Conservation (phyloP, 1,140 invertebrate genomes). For the Cecropterus lyciades region DNA sequence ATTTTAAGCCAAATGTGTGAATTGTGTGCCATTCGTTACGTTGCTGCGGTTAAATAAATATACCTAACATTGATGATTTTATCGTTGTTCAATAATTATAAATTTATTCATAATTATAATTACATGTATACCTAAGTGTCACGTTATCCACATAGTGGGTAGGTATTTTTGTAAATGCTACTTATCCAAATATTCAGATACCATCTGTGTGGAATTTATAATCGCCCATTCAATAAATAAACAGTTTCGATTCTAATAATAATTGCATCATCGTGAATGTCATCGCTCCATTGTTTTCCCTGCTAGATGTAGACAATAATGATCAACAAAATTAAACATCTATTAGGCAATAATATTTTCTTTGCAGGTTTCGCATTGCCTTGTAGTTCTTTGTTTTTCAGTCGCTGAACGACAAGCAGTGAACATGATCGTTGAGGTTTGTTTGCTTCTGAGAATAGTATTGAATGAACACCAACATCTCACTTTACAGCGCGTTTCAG, state of each 20-base stretch:
- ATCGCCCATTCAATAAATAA: neutral
- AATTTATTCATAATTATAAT: too few species aligned
- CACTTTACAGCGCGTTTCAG: constrained; percentile 38
- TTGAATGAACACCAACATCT: constrained; percentile 48
- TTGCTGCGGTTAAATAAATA: neutral
- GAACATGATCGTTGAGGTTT: constrained; percentile 44
- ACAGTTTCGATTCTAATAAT: constrained; percentile 4
- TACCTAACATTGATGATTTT: neutral
- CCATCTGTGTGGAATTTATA: neutral
- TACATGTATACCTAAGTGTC: too few species aligned
- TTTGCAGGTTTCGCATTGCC: neutral
- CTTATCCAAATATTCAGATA: neutral
- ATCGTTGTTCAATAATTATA: neutral
- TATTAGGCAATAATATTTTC: constrained; percentile 10
- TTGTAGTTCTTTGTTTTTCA: constrained; percentile 13
- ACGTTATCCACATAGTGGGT: too few species aligned
- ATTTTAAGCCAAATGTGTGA: too few species aligned
- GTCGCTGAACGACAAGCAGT: constrained; percentile 4
- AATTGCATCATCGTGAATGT: constrained; percentile 5
- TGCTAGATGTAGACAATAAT: constrained; percentile 9
- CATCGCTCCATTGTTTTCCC: constrained; percentile 5
- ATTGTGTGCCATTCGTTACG: too few species aligned
- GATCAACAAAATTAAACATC: neutral
- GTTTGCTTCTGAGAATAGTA: constrained; percentile 48
- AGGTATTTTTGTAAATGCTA: neutral